A percentile compares a stretch with the other conserved stretches of the same genome.
phyloP scores from a whole-genome alignment of 2,113 vertebrate genomes.

The Albula glossodonta region DNA sequence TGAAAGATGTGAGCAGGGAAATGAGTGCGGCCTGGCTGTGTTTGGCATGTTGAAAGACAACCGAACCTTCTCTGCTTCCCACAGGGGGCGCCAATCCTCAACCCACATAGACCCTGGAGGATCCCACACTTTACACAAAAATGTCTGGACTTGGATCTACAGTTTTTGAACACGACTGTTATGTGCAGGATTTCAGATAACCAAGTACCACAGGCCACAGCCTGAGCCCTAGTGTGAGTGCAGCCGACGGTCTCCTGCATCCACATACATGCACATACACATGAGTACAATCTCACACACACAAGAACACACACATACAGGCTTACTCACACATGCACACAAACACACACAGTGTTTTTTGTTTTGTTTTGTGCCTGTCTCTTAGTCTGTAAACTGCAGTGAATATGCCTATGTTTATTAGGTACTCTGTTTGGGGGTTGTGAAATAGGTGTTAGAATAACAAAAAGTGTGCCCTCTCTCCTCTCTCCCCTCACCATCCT shows the following conservation, averaged over 20 bases:
- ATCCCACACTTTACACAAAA: background rate
- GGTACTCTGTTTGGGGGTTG: background rate
- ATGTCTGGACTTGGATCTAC: background rate
- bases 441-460: background rate
- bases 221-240: background rate
- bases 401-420: background rate
- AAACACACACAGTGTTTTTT: background rate
- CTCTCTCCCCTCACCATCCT: background rate
- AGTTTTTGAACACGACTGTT: background rate
- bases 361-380: background rate
- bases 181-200: background rate
- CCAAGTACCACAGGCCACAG: background rate
- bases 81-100: constrained; percentile 51
- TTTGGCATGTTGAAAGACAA: background rate
- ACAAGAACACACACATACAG: background rate
- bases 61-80: constrained; percentile 26
- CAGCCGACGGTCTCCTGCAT: too few relatives aligned
- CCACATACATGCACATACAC: too few relatives aligned
- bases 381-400: background rate
- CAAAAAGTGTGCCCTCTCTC: background rate
- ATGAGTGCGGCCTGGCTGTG: background rate
- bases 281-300: background rate
- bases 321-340: background rate
- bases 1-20: background rate
- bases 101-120: constrained; percentile 45